These are phyloP conservation scores for Drosophila repletoides DNA, from an alignment of 1,140 invertebrate genomes.

Conservation along the genomic window DNA sequence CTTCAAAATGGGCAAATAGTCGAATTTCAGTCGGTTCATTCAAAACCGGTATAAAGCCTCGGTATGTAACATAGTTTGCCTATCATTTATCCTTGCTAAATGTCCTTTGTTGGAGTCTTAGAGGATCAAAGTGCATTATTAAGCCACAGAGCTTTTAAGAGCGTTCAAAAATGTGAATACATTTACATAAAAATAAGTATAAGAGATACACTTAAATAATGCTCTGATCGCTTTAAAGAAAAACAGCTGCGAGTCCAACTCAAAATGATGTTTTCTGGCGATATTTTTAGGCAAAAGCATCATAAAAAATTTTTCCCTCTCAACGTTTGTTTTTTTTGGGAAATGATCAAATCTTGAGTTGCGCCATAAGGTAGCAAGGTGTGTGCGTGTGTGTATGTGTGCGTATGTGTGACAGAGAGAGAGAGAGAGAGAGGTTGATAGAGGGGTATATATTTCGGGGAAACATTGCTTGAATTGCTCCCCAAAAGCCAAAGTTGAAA, in stretches of 20 bases:
- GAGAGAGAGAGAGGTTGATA: neutral
- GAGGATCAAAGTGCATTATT: neutral
- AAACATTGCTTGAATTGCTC: slow-evolving; percentile 10
- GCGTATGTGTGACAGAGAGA: neutral
- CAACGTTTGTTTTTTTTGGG: neutral
- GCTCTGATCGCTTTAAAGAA: neutral
- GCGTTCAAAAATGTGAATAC: neutral
- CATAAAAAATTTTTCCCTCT: slow-evolving; percentile 26
- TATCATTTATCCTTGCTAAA: too few species aligned
- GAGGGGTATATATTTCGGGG: neutral
- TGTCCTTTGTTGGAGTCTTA: neutral
- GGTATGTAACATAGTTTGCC: too few species aligned
- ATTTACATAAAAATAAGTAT: neutral
- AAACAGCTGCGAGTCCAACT: slow-evolving; percentile 50
- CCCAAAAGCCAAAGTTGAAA: slow-evolving; percentile 46
- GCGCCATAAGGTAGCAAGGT: slow-evolving; percentile 40
- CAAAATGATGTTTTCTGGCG: slow-evolving; percentile 28
- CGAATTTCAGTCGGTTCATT: too few species aligned
- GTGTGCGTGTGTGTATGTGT: slow-evolving; percentile 1
- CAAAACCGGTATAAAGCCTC: too few species aligned
- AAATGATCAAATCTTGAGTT: slow-evolving; percentile 41
- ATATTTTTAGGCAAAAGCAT: slow-evolving; percentile 54
- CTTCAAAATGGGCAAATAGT: too few species aligned
- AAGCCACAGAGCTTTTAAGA: neutral
- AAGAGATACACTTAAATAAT: neutral